phyloP scores from a whole-genome alignment of 2,797 vertebrate species.

The Scleropages formosus region DNA sequence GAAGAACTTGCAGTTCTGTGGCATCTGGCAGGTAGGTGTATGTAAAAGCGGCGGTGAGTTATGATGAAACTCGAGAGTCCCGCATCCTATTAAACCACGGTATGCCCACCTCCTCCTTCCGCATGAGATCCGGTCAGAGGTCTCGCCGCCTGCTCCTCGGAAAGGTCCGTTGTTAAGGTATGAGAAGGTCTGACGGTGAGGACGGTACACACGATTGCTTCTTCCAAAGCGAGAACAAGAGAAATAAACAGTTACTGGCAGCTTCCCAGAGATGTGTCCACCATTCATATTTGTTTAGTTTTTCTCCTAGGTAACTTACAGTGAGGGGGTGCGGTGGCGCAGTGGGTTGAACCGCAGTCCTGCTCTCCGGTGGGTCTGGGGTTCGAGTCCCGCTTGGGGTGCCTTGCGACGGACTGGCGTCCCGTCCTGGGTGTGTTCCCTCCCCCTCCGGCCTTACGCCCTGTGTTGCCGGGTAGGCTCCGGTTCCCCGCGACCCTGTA shows the following conservation, averaged over 20 bases:
- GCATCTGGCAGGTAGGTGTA: slow-evolving; percentile 28
- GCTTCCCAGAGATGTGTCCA: too few species aligned
- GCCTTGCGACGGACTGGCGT: too few species aligned
- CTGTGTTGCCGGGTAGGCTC: too few species aligned
- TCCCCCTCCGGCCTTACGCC: too few species aligned
- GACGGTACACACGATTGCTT: not conserved
- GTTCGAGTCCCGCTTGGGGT: too few species aligned
- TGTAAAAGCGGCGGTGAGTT: slow-evolving; percentile 22
- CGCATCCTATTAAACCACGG: not conserved
- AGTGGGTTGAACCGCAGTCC: too few species aligned
- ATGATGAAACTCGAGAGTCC: not conserved
- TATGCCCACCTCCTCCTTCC: not conserved
- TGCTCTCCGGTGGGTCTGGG: too few species aligned
- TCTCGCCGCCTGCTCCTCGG: not conserved
- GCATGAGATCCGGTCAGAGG: slow-evolving; percentile 18
- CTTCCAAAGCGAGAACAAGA: not conserved
- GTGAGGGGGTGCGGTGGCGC: too few species aligned
- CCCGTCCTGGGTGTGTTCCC: too few species aligned
- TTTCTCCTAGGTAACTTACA: too few species aligned
- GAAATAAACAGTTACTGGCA: not conserved
- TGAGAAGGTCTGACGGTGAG: slow-evolving; percentile 1
- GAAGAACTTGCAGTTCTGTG: slow-evolving; percentile 24
- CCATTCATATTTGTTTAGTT: too few species aligned
- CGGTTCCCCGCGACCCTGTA: too few species aligned
- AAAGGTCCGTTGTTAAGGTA: not conserved